phyloP scores from a whole-genome alignment of 2,113 vertebrate species.

The Electrona antarctica region DNA sequence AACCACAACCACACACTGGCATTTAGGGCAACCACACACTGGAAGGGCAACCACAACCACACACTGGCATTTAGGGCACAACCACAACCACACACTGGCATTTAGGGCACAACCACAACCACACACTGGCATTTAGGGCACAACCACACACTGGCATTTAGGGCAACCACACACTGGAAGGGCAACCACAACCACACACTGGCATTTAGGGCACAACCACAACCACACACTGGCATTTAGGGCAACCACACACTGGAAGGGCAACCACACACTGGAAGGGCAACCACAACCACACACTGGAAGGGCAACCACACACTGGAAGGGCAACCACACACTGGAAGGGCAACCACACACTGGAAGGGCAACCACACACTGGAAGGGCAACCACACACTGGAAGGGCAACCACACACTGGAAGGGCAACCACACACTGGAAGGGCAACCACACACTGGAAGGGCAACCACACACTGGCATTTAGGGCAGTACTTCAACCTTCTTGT shows the following conservation, averaged over 20 bases:
- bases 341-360: neutral
- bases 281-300: neutral
- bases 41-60: neutral
- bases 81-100: neutral
- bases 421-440: slow-evolving; percentile 72
- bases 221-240: neutral
- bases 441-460: too few species aligned
- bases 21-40: slow-evolving; percentile 71
- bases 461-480: neutral
- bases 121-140: neutral
- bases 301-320: slow-evolving; percentile 72
- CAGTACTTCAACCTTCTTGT: neutral
- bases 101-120: neutral
- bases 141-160: neutral
- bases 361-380: slow-evolving; percentile 72
- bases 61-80: neutral
- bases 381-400: too few species aligned
- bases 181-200: neutral
- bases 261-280: too few species aligned
- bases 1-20: neutral
- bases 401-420: neutral
- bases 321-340: neutral
- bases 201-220: neutral
- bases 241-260: too few species aligned
- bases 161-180: slow-evolving; percentile 72